Percentiles rank a stretch among this genome's conserved stretches.
phyloP scores from a whole-genome alignment of 1,140 invertebrate species.

The Triops longicaudatus region DNA sequence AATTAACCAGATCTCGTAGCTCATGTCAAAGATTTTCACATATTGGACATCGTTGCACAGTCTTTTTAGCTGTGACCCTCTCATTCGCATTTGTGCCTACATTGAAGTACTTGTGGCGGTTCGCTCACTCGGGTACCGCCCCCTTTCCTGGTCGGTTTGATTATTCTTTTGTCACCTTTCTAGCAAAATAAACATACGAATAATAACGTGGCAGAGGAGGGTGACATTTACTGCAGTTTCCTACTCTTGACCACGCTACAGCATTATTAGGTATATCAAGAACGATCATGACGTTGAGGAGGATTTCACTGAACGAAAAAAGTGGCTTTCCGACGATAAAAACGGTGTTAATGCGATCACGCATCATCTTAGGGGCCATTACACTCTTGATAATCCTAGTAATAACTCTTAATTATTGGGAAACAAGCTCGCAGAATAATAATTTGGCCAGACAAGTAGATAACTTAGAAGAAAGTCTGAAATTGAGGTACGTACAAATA shows the following conservation, averaged over 20 bases:
- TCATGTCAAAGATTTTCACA: too few species aligned
- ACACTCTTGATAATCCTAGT: neutral
- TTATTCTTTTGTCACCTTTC: neutral
- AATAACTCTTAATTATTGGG: slow-evolving; percentile 18
- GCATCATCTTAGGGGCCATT: slow-evolving; percentile 2
- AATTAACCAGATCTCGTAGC: too few species aligned
- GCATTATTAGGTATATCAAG: neutral
- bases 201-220: neutral
- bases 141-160: neutral
- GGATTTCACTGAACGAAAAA: neutral
- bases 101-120: too few species aligned
- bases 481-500: slow-evolving; percentile 22
- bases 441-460: slow-evolving; percentile 19
- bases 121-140: too few species aligned
- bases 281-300: neutral
- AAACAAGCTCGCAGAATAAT: slow-evolving; percentile 22
- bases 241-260: neutral
- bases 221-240: neutral
- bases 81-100: too few species aligned
- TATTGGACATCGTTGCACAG: too few species aligned
- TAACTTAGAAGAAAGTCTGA: slow-evolving; percentile 24
- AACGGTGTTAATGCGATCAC: neutral
- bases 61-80: too few species aligned
- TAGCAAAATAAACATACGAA: neutral
- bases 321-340: neutral